A percentile compares a stretch with the other conserved stretches of the same genome.
Conservation (phyloP, 2,888 invertebrate species). For the Polydrusus pterygomalis region DNA sequence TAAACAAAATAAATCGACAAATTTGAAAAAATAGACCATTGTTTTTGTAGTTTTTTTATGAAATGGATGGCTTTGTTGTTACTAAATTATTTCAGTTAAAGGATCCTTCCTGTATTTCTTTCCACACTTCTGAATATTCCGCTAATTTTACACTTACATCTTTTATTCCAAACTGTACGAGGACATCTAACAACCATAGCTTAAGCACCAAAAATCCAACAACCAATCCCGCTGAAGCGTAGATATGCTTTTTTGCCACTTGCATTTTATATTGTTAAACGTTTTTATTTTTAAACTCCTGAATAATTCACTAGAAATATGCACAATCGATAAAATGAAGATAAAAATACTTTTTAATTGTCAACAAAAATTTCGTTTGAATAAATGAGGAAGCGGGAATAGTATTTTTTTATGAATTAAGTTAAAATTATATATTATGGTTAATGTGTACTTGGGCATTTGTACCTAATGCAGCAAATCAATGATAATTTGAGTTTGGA, state of each 20-base stretch:
- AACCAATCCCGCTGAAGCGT: background rate
- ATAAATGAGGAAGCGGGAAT: background rate
- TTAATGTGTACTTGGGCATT: too few relatives aligned
- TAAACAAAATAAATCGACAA: too few relatives aligned
- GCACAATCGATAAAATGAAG: background rate
- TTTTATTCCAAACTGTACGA: constrained; percentile 61
- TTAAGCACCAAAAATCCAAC: constrained; percentile 75
- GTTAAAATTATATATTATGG: background rate
- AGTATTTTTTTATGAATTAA: background rate
- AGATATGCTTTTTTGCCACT: constrained; percentile 73
- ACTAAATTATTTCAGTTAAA: too few relatives aligned
- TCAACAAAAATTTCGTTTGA: too few relatives aligned
- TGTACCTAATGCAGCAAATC: too few relatives aligned
- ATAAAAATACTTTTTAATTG: too few relatives aligned
- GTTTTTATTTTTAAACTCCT: constrained; percentile 56
- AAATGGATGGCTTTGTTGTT: too few relatives aligned
- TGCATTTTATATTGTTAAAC: constrained; percentile 74
- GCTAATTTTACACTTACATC: constrained; percentile 65
- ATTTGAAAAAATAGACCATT: too few relatives aligned
- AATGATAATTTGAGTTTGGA: too few relatives aligned
- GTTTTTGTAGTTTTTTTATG: too few relatives aligned
- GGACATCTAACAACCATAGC: constrained; percentile 69
- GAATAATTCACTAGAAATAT: background rate
- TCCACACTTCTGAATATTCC: too few relatives aligned
- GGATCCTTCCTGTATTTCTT: too few relatives aligned